Conservation (phyloP, 2,113 vertebrate genomes). For the Nothoprocta pentlandii region DNA sequence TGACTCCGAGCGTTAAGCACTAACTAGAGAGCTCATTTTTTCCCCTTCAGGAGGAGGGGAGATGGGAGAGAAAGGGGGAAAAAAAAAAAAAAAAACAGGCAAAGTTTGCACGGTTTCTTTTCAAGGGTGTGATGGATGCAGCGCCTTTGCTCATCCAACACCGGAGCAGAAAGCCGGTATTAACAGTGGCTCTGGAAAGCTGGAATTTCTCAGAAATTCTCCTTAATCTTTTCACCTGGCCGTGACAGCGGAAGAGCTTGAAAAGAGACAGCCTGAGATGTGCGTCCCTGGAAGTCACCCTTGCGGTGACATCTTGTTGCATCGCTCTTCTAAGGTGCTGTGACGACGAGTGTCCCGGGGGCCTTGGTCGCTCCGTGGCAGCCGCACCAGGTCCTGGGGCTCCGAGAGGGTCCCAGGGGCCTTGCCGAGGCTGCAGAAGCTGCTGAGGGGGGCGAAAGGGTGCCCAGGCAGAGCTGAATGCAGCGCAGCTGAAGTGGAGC, state of each 20-base stretch:
- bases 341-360: too few relatives aligned
- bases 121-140: slow-evolving; percentile 20
- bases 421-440: not conserved
- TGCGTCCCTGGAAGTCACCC: not conserved
- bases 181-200: not conserved
- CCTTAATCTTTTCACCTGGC: not conserved
- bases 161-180: not conserved
- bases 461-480: slow-evolving; percentile 32
- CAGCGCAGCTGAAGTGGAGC: slow-evolving; percentile 69
- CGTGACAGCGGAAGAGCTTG: not conserved
- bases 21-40: slow-evolving; percentile 43
- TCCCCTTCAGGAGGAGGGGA: not conserved
- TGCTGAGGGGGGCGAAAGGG: slow-evolving; percentile 71
- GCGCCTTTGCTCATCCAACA: slow-evolving; percentile 22
- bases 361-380: too few relatives aligned
- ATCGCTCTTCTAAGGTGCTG: not conserved
- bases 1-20: slow-evolving; percentile 24
- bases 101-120: slow-evolving; percentile 11
- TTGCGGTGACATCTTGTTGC: not conserved
- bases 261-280: not conserved
- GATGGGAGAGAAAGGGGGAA: not conserved
- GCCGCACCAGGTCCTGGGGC: not conserved
- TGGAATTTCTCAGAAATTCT: not conserved
- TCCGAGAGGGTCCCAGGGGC: not conserved
- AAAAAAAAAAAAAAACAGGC: not conserved